Conservation (phyloP, 2,113 vertebrate species). For the Bubo bubo region DNA sequence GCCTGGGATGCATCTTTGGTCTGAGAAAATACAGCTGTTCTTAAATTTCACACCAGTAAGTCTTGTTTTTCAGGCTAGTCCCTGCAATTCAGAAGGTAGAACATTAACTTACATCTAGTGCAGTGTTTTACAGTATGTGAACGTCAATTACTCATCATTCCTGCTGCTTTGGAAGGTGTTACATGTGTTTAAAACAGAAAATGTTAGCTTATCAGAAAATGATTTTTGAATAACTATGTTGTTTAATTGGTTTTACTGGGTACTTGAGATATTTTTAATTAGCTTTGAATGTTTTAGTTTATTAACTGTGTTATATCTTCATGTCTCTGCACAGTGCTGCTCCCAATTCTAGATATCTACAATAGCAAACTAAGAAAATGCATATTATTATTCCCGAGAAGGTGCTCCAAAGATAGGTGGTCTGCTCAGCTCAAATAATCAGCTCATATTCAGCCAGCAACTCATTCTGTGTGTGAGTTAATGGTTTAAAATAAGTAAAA, state of each 20-base stretch:
- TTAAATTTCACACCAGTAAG: background rate
- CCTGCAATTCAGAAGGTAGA: background rate
- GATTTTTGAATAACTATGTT: background rate
- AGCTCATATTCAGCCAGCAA: background rate
- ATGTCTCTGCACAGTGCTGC: background rate
- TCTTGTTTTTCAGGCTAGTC: background rate
- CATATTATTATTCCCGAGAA: background rate
- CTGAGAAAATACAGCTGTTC: background rate
- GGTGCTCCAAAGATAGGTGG: background rate
- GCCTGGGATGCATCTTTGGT: background rate
- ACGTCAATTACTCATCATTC: background rate
- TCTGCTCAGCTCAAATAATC: background rate
- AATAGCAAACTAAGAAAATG: background rate
- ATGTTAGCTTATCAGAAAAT: background rate
- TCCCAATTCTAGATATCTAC: background rate
- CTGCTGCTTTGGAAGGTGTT: background rate
- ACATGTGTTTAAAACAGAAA: background rate
- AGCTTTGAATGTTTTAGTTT: background rate
- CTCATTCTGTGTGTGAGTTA: accelerated
- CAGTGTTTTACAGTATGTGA: background rate
- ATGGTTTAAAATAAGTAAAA: background rate
- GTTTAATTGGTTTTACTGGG: background rate
- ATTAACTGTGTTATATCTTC: background rate
- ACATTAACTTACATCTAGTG: background rate
- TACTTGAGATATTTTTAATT: background rate